Evolutionary conservation across 2,888 invertebrate genomes (phyloP), one percentile per base, ranked within the genome.

Genomic region (Plebejus anna): DNA sequence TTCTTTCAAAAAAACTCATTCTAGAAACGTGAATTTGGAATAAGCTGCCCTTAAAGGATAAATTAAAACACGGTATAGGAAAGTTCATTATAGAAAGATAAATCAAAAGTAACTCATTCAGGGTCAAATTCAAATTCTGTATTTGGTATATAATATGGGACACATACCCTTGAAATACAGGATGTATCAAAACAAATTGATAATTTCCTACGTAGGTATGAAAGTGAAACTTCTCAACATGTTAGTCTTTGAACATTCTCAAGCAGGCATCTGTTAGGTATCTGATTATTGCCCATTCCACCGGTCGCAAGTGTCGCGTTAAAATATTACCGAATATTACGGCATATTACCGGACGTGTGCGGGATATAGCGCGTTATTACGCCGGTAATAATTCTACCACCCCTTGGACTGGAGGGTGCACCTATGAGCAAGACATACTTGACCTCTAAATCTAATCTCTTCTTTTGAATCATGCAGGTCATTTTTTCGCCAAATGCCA

Each of bases 281-380:
- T 90, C 87, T 88, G 89, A 89, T 88, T 91, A 91, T 89, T 86
- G 87, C 87, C 86, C 84, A 84, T 84, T 86, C 84, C 83, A 81
- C 84, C 82, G 83, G 84, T 83, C 84, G 83, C 87, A 86, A 90
- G 90, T 89, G 89, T 85, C 84, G 83, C 84, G 87, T 85, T 90
- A 89, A 91, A 91, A 90, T 92, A 92, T 91, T 85, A 87, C 88
- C 84, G 79, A 83, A 81, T 83, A 89, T 88, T 86, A 88, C 87
- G 82, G 84, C 83, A 80, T 83, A 89, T 88, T 86, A 55, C 51
- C 73, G 73, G 73, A 36, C 73, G 73, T 73, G 51, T 73, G 73
- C 32, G 73, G 55, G 47, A 73, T 73, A 73, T 55, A 22, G 73
- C 55, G 42, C 81, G 81, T 82, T 85, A 87, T 89, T 87, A 86